These are phyloP conservation scores for Thamnaconus septentrionalis DNA, from an alignment of 2,113 vertebrate species.

Conservation along the genomic window DNA sequence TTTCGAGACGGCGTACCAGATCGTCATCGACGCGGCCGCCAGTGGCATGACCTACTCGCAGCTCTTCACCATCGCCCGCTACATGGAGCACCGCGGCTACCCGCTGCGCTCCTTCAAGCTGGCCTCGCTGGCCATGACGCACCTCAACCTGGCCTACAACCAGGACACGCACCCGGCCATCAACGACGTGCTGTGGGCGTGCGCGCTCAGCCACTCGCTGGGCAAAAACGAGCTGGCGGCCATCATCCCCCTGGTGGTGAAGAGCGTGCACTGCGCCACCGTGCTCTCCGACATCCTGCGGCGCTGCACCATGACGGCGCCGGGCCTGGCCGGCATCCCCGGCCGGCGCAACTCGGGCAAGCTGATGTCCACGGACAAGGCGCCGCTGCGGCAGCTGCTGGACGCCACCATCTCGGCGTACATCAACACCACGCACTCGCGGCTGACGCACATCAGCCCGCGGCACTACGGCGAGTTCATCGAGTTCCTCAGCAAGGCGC, in stretches of 20 bases:
- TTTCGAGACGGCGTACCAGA: conserved; percentile 98
- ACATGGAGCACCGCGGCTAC: conserved; percentile 98
- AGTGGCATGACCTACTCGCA: conserved; percentile 97
- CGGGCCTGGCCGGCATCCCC: conserved; percentile 92
- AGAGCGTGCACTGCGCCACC: conserved; percentile 96
- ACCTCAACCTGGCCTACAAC: conserved; percentile 98
- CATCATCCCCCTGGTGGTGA: conserved; percentile 96
- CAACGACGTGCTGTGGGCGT: conserved; percentile 98
- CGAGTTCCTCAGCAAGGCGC: conserved; percentile 96
- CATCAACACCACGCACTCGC: conserved; percentile 98
- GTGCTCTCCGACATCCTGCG: conserved; percentile 97
- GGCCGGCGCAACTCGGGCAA: conserved; percentile 96
- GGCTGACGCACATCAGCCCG: conserved; percentile 97
- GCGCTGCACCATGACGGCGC: conserved; percentile 95
- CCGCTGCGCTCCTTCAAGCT: conserved; percentile 95
- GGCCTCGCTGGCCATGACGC: conserved; percentile 95
- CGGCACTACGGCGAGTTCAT: conserved; percentile 98
- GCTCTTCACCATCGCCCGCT: conserved; percentile 96
- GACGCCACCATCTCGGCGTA: conserved; percentile 97
- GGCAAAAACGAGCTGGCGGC: conserved; percentile 98
- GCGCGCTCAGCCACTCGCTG: conserved; percentile 95
- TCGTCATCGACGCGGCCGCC: conserved; percentile 92
- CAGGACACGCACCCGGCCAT: conserved; percentile 98
- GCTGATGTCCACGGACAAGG: conserved; percentile 98
- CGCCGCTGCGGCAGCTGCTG: conserved; percentile 92